phyloP scores from a whole-genome alignment of 2,797 vertebrate species.

The Argyrosomus regius region DNA sequence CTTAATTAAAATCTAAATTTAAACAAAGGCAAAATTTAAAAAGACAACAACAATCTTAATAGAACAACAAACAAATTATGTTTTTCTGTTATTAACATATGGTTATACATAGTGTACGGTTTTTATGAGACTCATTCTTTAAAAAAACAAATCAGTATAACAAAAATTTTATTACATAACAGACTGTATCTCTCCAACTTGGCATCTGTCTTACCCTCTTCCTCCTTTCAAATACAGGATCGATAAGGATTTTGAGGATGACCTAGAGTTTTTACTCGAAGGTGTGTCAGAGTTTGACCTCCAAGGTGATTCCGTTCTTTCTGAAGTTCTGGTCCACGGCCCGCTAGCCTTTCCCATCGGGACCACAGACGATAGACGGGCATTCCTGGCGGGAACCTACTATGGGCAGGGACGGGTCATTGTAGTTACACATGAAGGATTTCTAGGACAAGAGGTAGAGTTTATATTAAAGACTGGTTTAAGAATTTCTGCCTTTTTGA shows the following conservation, averaged over 20 bases:
- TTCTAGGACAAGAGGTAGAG: constrained; percentile 60
- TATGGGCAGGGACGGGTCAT: constrained; percentile 87
- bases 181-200: neutral
- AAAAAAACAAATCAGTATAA: too few species aligned
- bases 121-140: too few species aligned
- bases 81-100: neutral
- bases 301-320: constrained; percentile 50
- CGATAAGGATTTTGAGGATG: constrained; percentile 78
- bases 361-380: constrained; percentile 53
- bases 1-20: too few species aligned
- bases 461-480: constrained; percentile 72
- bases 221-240: constrained; percentile 64
- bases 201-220: neutral
- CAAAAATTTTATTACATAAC: neutral
- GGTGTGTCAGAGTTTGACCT: constrained; percentile 83
- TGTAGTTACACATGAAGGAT: constrained; percentile 81
- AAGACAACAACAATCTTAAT: too few species aligned
- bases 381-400: constrained; percentile 85
- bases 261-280: constrained; percentile 83
- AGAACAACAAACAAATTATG: too few species aligned
- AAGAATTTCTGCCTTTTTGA: constrained; percentile 65
- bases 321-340: constrained; percentile 86
- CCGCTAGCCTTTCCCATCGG: constrained; percentile 86
- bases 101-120: too few species aligned
- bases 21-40: too few species aligned